A percentile compares a stretch with the other conserved stretches of the same genome.
Evolutionary conservation across 1,140 invertebrate genomes (phyloP).

Genomic region (Brachionus sp.): DNA sequence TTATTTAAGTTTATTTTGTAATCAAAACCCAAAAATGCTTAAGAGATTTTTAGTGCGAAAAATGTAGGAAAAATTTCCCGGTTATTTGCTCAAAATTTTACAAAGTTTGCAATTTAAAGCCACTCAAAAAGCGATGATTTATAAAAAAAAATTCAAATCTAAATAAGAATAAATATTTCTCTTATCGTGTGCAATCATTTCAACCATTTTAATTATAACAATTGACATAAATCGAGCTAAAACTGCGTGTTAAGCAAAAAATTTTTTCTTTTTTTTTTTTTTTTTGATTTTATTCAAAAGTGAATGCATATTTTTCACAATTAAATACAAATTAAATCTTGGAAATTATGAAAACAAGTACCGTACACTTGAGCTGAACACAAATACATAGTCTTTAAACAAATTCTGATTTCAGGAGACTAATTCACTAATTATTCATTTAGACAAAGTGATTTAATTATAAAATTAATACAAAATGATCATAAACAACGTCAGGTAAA

Average conservation of each 20-base stretch:
- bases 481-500: conserved; percentile 23
- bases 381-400: background rate
- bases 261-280: background rate
- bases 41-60: background rate
- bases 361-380: background rate
- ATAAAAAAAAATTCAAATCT: background rate
- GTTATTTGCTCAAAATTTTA: background rate
- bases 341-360: background rate
- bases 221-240: background rate
- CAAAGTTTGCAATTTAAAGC: background rate
- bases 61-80: background rate
- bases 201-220: background rate
- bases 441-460: background rate
- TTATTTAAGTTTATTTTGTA: background rate
- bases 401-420: background rate
- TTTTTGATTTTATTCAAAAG: background rate
- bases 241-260: background rate
- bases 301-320: background rate
- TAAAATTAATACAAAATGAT: background rate
- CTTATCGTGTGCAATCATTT: background rate
- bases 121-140: background rate
- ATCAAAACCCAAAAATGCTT: background rate
- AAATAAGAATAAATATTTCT: background rate
- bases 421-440: background rate
- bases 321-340: background rate